phyloP scores from a whole-genome alignment of 1,140 invertebrate genomes.

The Drosophila lacertosa region DNA sequence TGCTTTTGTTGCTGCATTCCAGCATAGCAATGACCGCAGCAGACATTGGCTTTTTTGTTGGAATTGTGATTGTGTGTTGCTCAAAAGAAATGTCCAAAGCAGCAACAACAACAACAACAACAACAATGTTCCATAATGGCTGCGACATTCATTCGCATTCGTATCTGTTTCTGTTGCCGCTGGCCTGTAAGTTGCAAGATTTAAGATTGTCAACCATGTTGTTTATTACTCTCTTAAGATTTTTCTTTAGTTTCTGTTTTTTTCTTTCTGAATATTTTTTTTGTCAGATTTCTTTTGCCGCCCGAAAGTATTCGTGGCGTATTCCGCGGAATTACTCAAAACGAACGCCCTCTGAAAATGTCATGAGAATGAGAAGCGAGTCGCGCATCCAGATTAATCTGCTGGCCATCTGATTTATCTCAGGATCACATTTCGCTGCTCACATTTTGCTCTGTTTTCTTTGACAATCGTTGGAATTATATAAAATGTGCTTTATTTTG shows the following conservation, averaged over 20 bases:
- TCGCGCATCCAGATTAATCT: slow-evolving; percentile 41
- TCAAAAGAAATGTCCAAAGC: slow-evolving; percentile 63
- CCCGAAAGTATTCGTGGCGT: slow-evolving; percentile 22
- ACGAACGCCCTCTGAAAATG: slow-evolving; percentile 40
- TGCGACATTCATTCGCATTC: slow-evolving; percentile 81
- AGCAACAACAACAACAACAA: slow-evolving; percentile 37
- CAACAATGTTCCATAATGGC: slow-evolving; percentile 68
- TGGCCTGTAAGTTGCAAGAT: slow-evolving; percentile 73
- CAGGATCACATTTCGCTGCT: slow-evolving; percentile 9
- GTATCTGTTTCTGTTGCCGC: slow-evolving; percentile 64
- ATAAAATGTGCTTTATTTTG: too few species aligned
- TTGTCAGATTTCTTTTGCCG: slow-evolving; percentile 14
- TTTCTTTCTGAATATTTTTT: slow-evolving; percentile 27
- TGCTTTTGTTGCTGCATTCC: slow-evolving; percentile 61
- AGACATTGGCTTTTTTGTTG: slow-evolving; percentile 59
- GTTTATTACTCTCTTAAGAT: slow-evolving; percentile 81
- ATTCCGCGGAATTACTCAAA: slow-evolving; percentile 77
- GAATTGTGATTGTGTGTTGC: slow-evolving; percentile 48
- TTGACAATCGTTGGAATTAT: neutral
- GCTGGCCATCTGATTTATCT: slow-evolving; percentile 53
- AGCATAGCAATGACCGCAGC: slow-evolving; percentile 79
- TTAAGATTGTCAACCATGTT: slow-evolving; percentile 83
- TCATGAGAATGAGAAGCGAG: slow-evolving; percentile 45
- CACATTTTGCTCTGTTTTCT: neutral
- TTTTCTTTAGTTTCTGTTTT: slow-evolving; percentile 60